Evolutionary conservation across 2,797 vertebrate genomes (phyloP).

Genomic region (Ctenopoma kingsleyae): DNA sequence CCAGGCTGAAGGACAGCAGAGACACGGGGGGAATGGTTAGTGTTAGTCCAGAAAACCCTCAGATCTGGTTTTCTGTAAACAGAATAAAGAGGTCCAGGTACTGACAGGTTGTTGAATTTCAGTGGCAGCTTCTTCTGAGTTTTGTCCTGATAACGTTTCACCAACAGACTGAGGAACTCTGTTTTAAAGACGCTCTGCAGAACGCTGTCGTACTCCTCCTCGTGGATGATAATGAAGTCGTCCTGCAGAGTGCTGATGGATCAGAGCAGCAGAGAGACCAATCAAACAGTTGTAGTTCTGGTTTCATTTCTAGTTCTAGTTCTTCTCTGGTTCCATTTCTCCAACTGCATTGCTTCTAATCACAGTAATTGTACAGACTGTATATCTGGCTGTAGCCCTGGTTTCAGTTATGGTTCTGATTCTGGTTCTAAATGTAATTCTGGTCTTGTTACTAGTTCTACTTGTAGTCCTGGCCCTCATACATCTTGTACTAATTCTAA

Average conservation of each 20-base stretch:
- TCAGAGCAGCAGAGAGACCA: too few species aligned
- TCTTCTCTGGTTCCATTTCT: too few species aligned
- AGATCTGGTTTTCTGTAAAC: neutral
- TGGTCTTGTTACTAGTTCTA: neutral
- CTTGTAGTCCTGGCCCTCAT: too few species aligned
- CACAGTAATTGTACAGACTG: neutral
- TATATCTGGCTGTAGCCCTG: neutral
- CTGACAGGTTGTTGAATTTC: conserved; percentile 90
- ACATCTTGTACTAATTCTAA: too few species aligned
- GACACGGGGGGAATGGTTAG: neutral
- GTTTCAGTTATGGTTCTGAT: neutral
- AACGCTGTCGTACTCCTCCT: conserved; percentile 88
- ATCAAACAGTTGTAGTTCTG: neutral
- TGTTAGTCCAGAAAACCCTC: neutral
- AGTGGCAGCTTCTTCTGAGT: conserved; percentile 80
- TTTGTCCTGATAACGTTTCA: conserved; percentile 86
- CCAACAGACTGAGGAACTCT: conserved; percentile 88
- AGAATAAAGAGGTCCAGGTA: neutral
- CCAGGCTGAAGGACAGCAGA: conserved; percentile 77
- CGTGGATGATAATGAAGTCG: conserved; percentile 88
- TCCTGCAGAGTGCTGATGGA: conserved; percentile 86
- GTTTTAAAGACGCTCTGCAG: conserved; percentile 89
- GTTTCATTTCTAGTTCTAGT: too few species aligned
- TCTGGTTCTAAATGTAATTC: neutral
- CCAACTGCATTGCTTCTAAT: neutral